Conservation (phyloP, 2,888 invertebrate species). For the Ischnus inquisitorius region DNA sequence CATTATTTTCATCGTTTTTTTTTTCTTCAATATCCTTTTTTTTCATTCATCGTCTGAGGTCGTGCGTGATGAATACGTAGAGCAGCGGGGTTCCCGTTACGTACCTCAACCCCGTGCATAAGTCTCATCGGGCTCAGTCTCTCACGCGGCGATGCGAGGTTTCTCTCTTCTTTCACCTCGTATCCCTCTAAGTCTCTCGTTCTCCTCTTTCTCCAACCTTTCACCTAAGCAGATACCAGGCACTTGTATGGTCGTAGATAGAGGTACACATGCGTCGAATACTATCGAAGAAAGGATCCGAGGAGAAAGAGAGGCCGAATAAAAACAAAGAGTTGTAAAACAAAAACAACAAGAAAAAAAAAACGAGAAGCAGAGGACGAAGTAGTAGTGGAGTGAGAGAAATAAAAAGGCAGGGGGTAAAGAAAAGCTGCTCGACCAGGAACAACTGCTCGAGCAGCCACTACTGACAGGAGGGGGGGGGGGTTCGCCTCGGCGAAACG, state of each 20-base stretch:
- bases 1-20: not conserved
- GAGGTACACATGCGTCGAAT: slow-evolving; percentile 1
- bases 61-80: slow-evolving; percentile 82
- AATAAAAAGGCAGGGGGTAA: slow-evolving; percentile 45
- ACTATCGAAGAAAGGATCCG: slow-evolving; percentile 50
- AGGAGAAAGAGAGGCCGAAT: slow-evolving; percentile 27
- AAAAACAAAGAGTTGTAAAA: slow-evolving; percentile 40
- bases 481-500: slow-evolving; percentile 47
- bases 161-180: slow-evolving; percentile 29
- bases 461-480: slow-evolving; percentile 56
- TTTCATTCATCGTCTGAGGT: slow-evolving; percentile 78
- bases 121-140: slow-evolving; percentile 53
- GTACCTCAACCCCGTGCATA: slow-evolving; percentile 73
- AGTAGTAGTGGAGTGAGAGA: slow-evolving; percentile 48
- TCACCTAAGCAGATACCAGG: slow-evolving; percentile 41
- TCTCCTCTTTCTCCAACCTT: slow-evolving; percentile 65
- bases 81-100: slow-evolving; percentile 81
- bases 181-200: slow-evolving; percentile 55
- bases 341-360: too few species aligned
- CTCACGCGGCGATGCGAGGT: slow-evolving; percentile 1
- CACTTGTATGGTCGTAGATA: not conserved
- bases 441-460: slow-evolving; percentile 62
- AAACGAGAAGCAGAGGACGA: slow-evolving; percentile 48
- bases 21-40: not conserved
- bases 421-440: slow-evolving; percentile 66